A percentile compares a stretch with the other conserved stretches of the same genome.
These are phyloP conservation scores for Helicoverpa assulta DNA, from an alignment of 2,888 invertebrate genomes.

Conservation along the genomic window DNA sequence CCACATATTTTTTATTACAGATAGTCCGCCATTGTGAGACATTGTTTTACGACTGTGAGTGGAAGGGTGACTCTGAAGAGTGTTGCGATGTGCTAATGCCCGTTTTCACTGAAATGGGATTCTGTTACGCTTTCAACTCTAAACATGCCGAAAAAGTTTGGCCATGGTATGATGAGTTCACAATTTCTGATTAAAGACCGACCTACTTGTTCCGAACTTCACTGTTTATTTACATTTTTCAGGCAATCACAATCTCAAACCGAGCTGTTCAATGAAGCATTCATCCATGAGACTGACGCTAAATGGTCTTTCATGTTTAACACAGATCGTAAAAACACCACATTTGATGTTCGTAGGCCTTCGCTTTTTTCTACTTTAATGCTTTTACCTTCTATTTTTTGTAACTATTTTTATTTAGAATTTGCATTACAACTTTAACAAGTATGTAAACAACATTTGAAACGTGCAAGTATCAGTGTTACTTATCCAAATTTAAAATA, in stretches of 20 bases:
- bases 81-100: slow-evolving; percentile 92
- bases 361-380: not conserved
- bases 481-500: no score
- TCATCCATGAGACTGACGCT: slow-evolving; percentile 92
- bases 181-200: no score
- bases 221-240: slow-evolving; percentile 42
- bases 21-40: slow-evolving; percentile 91
- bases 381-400: not conserved
- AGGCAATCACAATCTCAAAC: slow-evolving; percentile 82
- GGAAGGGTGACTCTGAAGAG: slow-evolving; percentile 91
- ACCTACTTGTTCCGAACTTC: no score
- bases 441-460: no score
- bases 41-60: slow-evolving; percentile 91
- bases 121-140: slow-evolving; percentile 93
- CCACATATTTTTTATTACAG: slow-evolving; percentile 71
- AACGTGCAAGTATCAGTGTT: no score
- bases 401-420: no score
- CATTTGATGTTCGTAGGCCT: slow-evolving; percentile 80
- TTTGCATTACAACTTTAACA: no score
- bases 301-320: slow-evolving; percentile 92
- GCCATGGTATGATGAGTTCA: slow-evolving; percentile 83
- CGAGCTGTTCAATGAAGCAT: slow-evolving; percentile 86
- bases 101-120: slow-evolving; percentile 94
- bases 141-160: slow-evolving; percentile 89
- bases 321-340: slow-evolving; percentile 84